Evolutionary conservation across 2,797 vertebrate genomes (phyloP), one percentile per base, ranked within the genome.

Genomic region (Otolemur crassicaudatus): DNA sequence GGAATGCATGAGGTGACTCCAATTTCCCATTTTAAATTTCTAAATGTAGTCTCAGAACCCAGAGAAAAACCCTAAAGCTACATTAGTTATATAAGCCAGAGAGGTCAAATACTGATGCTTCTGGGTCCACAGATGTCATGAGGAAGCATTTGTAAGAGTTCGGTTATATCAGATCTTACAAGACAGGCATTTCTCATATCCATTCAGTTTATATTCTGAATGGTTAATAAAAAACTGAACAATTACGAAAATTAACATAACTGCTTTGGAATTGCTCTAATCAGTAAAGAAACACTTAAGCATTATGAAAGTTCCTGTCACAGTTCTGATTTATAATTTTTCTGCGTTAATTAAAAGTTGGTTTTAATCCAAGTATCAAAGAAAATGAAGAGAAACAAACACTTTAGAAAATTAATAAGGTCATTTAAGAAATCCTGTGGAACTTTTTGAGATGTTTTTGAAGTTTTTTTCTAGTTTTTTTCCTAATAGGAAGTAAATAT

Each of bases 281-380:
- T 96, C 94, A 94, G 69, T 79, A 93, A 93, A 96, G 75, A 94
- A 92, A 96, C 87, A 96, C 94, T 96, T 96, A 82, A 93, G 81
- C 79, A 73, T 96, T 92, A 89, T 76, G 79, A 96, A 85, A 58
- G 87, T 94, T 96, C 92, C 94, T 96, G 90, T 94, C 84, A 67
- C 46, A 80, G 67, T 65, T 87, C 76, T 91, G 91, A 96, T 94
- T 92, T 96, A 81, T 85, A 46, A 46, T 95, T 95, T 94, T 90
- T 88, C 63, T 60, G 83, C 43, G 89, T 93, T 97, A 95, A 97
- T 96, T 96, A 92, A 96, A 97, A 96, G 70, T 77, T 97, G 93
- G 79, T 87, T 96, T 95, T 89, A 94, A 95, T 94, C 94, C 92
- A 95, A 97, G 85, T 69, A 97, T 83, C 95, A 94, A 94, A 96